Evolutionary conservation across 2,888 invertebrate genomes (phyloP), one percentile per base, ranked within the genome.

Genomic region (Dyspetes luteomarginatus): DNA sequence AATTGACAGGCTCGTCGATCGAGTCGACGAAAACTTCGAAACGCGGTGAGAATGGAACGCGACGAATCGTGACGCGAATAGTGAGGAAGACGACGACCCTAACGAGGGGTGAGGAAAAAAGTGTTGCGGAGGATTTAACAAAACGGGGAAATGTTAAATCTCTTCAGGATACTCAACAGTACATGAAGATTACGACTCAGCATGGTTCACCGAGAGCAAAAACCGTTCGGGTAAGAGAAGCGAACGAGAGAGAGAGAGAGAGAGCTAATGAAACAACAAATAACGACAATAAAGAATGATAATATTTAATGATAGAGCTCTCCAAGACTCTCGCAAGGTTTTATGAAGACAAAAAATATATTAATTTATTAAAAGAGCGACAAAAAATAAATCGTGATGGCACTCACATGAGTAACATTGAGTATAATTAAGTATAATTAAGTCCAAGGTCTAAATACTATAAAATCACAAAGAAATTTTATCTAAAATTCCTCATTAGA

Each of bases 1-100:
- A 60, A 73, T 30, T 43, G 64, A 82, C 81, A 91, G 92, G 92
- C 89, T 96, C 96, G 90, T 96, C 97, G 82, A 93, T 96, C 90
- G 97, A 97, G 93, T 96, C 97, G 88, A 96, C 96, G 82, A 96
- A 97, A 93, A 95, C 96, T 88, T 96, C 96, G 91, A 95, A 96
- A 92, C 95, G 95, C 90, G 95, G 95, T 78, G 95, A 96, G 84
- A 95, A 95, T 90, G 97, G 97, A 45, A 95, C 96, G 89, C 94
- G 96, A 81, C 95, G 97, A 85, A 96, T 97, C 84, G 97, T 97
- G 26, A 97, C 97, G 52, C 95, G 97, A 90, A 96, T 97, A 83
- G 95, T 97, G 67, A 94, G 97, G 82, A 97, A 97, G 92, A 97
- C 98, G 86, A 98, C 97, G 41, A 97, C 97, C 1, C 91, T 98